These are phyloP conservation scores for Misgurnus anguillicaudatus DNA, from an alignment of 2,113 vertebrate species.

Conservation along the genomic window DNA sequence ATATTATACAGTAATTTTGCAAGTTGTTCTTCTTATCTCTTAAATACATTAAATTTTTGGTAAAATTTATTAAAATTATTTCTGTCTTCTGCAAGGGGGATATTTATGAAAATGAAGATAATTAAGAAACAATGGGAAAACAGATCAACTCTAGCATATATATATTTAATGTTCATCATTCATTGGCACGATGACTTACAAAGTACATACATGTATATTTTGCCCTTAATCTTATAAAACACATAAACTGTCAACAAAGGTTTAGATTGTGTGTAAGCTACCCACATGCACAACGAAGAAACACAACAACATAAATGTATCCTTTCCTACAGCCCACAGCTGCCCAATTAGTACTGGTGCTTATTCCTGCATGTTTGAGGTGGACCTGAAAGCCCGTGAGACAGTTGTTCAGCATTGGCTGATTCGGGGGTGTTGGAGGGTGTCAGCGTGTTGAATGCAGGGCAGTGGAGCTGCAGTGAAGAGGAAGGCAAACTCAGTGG, in stretches of 20 bases:
- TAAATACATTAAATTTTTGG: too few species aligned
- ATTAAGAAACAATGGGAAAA: too few species aligned
- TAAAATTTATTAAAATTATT: too few species aligned
- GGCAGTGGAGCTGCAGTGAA: conserved; percentile 26
- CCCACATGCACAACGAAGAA: not conserved
- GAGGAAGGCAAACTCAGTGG: conserved; percentile 58
- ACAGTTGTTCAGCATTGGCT: not conserved
- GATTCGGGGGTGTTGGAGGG: conserved; percentile 19
- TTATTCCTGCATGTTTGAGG: conserved; percentile 60
- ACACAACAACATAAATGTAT: conserved; percentile 22
- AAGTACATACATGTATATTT: too few species aligned
- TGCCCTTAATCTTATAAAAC: not conserved
- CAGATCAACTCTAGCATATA: too few species aligned
- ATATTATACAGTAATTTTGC: too few species aligned
- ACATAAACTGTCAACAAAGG: not conserved
- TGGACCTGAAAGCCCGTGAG: conserved; percentile 21
- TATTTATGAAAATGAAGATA: too few species aligned
- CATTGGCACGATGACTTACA: too few species aligned
- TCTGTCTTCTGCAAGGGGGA: too few species aligned
- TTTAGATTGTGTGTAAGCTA: not conserved
- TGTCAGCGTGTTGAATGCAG: conserved; percentile 26
- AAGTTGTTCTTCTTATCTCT: too few species aligned
- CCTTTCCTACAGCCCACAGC: conserved; percentile 67
- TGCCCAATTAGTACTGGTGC: conserved; percentile 72
- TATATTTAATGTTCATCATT: too few species aligned